A percentile compares a stretch with the other conserved stretches of the same genome.
phyloP scores from a whole-genome alignment of 2,797 vertebrate genomes.

The Intellagama lesueurii region DNA sequence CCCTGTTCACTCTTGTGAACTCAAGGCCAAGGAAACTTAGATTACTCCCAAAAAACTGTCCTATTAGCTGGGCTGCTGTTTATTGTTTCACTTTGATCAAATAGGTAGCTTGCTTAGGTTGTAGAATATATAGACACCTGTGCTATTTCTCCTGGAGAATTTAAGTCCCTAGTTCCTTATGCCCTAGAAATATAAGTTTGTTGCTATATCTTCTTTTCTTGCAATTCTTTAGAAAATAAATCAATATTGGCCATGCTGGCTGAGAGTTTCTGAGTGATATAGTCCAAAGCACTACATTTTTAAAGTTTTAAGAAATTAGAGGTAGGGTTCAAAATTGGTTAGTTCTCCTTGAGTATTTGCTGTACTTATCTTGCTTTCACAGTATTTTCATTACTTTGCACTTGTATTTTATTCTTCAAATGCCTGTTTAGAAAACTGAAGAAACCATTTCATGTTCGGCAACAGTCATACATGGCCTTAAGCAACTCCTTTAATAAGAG shows the following conservation, averaged over 20 bases:
- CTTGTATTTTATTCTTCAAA: conserved; percentile 20
- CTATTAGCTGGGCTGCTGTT: neutral
- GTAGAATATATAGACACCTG: neutral
- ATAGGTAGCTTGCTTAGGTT: neutral
- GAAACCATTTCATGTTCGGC: neutral
- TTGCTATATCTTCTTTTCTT: neutral
- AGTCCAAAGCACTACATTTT: too few species aligned
- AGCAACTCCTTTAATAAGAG: neutral
- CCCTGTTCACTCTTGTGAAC: too few species aligned
- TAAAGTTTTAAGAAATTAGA: neutral
- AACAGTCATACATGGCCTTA: neutral
- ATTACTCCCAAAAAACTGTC: neutral
- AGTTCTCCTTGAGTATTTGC: neutral
- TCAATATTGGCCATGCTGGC: too few species aligned
- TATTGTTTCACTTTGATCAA: neutral
- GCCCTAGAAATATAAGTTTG: neutral
- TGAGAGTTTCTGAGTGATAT: too few species aligned
- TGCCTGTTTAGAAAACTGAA: neutral
- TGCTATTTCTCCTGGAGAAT: neutral
- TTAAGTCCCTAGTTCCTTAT: too few species aligned
- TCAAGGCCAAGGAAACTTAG: too few species aligned
- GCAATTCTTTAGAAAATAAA: neutral
- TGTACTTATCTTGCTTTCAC: neutral
- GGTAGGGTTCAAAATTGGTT: neutral
- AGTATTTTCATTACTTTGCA: neutral